Conservation (phyloP, 2,888 invertebrate species). For the Lepidochitona cinerea region DNA sequence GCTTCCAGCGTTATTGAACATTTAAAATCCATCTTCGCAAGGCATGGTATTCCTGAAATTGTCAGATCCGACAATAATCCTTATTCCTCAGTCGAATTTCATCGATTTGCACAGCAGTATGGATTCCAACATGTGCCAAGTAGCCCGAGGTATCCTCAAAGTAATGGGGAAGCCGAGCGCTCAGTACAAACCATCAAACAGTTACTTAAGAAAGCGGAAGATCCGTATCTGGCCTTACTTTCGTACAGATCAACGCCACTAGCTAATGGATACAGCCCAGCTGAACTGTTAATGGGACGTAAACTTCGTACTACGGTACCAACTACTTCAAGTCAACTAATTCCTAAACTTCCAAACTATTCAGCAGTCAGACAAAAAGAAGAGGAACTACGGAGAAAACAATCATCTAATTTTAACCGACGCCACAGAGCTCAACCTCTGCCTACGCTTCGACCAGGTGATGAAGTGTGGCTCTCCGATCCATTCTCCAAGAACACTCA, state of each 20-base stretch:
- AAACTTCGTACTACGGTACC: not conserved
- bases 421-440: too few species aligned
- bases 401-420: too few species aligned
- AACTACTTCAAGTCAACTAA: not conserved
- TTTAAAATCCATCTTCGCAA: slow-evolving; percentile 4
- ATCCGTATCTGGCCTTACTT: slow-evolving; percentile 25
- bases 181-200: slow-evolving; percentile 22
- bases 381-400: too few species aligned
- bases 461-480: too few species aligned
- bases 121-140: not conserved
- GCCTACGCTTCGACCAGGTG: too few species aligned
- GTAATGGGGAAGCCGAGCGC: slow-evolving; percentile 24
- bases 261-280: slow-evolving; percentile 14
- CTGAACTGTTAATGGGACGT: slow-evolving; percentile 29
- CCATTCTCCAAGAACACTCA: too few species aligned
- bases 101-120: slow-evolving; percentile 18
- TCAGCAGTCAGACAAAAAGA: too few species aligned
- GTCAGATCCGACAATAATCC: slow-evolving; percentile 32
- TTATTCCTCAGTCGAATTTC: slow-evolving; percentile 15
- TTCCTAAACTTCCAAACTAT: not conserved
- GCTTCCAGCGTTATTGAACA: slow-evolving; percentile 6
- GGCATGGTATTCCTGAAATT: slow-evolving; percentile 7
- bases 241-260: slow-evolving; percentile 26
- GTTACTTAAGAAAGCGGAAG: slow-evolving; percentile 21
- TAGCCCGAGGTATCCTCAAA: slow-evolving; percentile 19